Base-by-base conservation (phyloP, 2,888 invertebrate species). In the Xestia ashworthii region DNA sequence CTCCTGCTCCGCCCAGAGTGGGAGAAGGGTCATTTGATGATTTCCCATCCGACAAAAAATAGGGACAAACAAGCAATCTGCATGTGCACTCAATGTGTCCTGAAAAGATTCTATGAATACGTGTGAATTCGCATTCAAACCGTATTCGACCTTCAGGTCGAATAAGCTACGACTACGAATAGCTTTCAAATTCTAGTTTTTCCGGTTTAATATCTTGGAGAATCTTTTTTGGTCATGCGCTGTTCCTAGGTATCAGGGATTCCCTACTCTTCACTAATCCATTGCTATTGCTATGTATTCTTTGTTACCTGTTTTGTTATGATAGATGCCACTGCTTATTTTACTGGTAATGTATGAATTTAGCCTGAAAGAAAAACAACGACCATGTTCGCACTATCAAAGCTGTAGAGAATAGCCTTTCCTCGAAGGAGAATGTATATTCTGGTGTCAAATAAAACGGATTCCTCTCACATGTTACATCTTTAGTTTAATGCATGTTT, bases 391-490 rank as follows among this genome's bases (percentile, higher is more conserved):
- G 58, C 25, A 32, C 22, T 78, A 60, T 58, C 38, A 44, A 65
- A 72, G 11, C 74, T 16, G 4, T 25, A 9, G 14, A 32, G 58
- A 75, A 83, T 58, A 70, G 60, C 58, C 53, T 70, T 79, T 75
- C 75, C 66, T 9, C 53, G 66, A 80, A 73, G 32, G 16, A 83
- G 58, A 72, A n/a, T 41, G 12, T 62, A 74, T 67, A 74, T 83
- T 72, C 60, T n/a, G n/a, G 62, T 60, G 62, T 84, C 65, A 70
- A 71, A 84, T 78, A 82, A 79, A 84, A 76, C 71, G 62, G 64
- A 74, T 74, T 55, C 58, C 48, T 58, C 62, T 69, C 73, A 71
- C 62, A 74, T 53, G 75, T 71, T 58, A 73, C 65, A 25, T 66
- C 46, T 75, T 48, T 67, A 72, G 82, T 77, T 76, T 74, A 84